Conservation (phyloP, 2,888 invertebrate genomes). For the Troides aeacus region DNA sequence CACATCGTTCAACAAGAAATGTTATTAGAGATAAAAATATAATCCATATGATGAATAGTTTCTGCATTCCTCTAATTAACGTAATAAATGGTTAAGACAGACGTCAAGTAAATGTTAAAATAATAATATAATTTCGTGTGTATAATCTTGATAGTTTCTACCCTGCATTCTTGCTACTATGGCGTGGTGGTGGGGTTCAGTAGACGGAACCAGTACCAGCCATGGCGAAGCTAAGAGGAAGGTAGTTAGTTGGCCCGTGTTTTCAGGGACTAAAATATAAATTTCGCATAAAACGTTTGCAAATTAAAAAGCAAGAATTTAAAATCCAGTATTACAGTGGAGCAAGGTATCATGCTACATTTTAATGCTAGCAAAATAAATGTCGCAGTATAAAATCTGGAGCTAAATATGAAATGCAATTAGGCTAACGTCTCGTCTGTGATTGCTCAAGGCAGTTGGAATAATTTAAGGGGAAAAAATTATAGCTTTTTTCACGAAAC, state of each 20-base stretch:
- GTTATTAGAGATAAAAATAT: slow-evolving; percentile 1
- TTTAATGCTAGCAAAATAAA: neutral
- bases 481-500: neutral
- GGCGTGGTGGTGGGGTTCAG: no score
- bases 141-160: no score
- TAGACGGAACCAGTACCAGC: no score
- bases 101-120: neutral
- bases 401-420: slow-evolving; percentile 7
- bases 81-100: neutral
- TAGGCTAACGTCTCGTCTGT: slow-evolving; percentile 9
- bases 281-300: no score
- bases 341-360: neutral
- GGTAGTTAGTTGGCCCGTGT: no score
- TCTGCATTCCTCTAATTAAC: neutral
- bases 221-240: no score
- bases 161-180: no score
- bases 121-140: neutral
- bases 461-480: neutral
- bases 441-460: slow-evolving; percentile 5
- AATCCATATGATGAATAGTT: neutral
- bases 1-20: neutral
- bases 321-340: neutral
- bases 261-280: no score
- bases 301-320: neutral
- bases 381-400: slow-evolving; percentile 2